Evolutionary conservation across 2,797 vertebrate species (phyloP), one percentile per base, ranked within the genome.

Genomic region (Anguilla anguilla): DNA sequence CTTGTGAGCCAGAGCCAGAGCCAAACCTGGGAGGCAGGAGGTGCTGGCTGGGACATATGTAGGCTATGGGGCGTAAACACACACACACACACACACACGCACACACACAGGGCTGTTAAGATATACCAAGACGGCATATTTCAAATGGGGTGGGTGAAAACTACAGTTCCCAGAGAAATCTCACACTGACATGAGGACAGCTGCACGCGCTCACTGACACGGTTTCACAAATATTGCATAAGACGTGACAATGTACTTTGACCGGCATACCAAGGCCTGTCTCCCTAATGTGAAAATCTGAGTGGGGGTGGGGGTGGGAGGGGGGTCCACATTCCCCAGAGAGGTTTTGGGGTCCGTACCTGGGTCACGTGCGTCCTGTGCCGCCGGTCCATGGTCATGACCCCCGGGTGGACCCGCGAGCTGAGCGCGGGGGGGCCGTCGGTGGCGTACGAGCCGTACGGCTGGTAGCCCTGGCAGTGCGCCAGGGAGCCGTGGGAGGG

Each of bases 401-500:
- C 97, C 39, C 95, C 97, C 55, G 95, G 95, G 90, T 97, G 95
- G 90, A 97, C 93, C 0, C 98, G 97, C 0, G 98, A 98, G 0
- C 97, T 95, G 46, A 97, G 94, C 69, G 98, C 98, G 0, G 97
- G 96, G 0, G 96, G 93, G 9, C 94, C 82, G 89, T 87, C 92
- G 10, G 92, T 90, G 82, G 95, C 94, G 88, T 95, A 96, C 0
- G 94, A 93, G 0, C 95, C 94, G 5, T 97, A 97, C 0, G 97
- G 96, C 2, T 98, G 97, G 91, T 97, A 97, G 0, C 95, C 96
- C 89, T 96, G 97, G 94, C 97, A 98, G 11, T 95, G 95, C 0
- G 96, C 95, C 1, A 97, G 92, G 0, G 98, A 96, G 13, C 97
- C 97, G 0, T 99, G 98, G 7, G 98, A 98, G 0, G 98, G 98